Conservation (phyloP, 2,888 invertebrate species). For the Ditylenchus weischeri region DNA sequence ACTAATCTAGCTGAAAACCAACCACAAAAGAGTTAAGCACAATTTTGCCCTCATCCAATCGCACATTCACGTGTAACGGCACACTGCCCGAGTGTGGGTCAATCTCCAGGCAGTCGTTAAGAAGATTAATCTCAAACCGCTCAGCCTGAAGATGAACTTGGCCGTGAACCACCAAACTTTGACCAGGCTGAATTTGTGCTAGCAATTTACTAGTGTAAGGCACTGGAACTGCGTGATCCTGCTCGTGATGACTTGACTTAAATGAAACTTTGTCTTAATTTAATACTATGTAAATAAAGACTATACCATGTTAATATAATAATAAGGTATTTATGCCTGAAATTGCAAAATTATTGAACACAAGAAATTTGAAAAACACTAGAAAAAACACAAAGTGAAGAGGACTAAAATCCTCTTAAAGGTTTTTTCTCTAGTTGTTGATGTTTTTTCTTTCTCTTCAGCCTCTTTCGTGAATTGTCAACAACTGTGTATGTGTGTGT, state of each 20-base stretch:
- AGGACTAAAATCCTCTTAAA: too few relatives aligned
- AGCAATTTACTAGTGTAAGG: constrained; percentile 48
- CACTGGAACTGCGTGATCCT: constrained; percentile 38
- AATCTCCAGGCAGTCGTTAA: constrained; percentile 40
- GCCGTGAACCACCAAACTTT: constrained; percentile 49
- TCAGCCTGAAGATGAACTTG: constrained; percentile 39
- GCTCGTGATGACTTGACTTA: constrained; percentile 15
- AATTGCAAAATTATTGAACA: too few relatives aligned
- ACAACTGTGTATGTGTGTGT: too few relatives aligned
- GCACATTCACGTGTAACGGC: constrained; percentile 49
- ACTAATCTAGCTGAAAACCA: background rate
- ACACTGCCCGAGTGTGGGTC: constrained; percentile 37
- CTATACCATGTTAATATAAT: too few relatives aligned
- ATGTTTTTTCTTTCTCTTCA: too few relatives aligned
- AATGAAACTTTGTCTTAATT: too few relatives aligned
- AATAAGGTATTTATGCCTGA: too few relatives aligned
- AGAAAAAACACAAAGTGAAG: too few relatives aligned
- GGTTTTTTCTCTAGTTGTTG: too few relatives aligned
- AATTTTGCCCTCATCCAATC: constrained; percentile 52
- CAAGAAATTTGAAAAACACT: too few relatives aligned
- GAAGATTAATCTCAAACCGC: constrained; percentile 31
- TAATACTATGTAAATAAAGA: too few relatives aligned
- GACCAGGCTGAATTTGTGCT: constrained; percentile 43
- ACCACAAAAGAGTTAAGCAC: constrained; percentile 48
- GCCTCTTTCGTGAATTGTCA: too few relatives aligned